phyloP scores from a whole-genome alignment of 2,113 vertebrate genomes.

The Toxostoma redivivum region DNA sequence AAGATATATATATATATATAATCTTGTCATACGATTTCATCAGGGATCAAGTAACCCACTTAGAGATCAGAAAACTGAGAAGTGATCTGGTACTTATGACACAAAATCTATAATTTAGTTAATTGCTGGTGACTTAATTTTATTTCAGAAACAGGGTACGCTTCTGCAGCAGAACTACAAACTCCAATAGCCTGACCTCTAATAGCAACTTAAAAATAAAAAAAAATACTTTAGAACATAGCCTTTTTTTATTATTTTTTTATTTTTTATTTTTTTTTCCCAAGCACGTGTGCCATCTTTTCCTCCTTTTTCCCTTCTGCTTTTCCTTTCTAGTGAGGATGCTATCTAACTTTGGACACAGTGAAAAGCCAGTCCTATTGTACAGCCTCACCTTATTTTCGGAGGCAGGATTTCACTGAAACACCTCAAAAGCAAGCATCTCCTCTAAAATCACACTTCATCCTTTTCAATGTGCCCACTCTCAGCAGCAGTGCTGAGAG shows the following conservation, averaged over 20 bases:
- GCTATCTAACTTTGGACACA: not conserved
- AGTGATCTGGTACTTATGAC: not conserved
- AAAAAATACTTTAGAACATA: not conserved
- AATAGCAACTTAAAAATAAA: not conserved
- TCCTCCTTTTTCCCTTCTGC: not conserved
- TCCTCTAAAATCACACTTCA: not conserved
- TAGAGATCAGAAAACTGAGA: not conserved
- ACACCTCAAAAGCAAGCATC: not conserved
- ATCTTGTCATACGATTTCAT: not conserved
- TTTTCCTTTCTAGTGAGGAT: not conserved
- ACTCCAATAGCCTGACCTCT: not conserved
- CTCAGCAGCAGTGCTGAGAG: not conserved
- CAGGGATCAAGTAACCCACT: not conserved
- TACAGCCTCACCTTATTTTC: not conserved
- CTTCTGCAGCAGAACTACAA: not conserved
- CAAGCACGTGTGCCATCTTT: rapidly evolving
- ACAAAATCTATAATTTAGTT: not conserved
- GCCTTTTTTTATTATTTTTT: too few species aligned
- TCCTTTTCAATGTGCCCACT: not conserved
- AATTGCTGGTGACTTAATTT: not conserved
- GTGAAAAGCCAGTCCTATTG: not conserved
- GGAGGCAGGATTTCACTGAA: not conserved
- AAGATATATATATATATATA: not conserved
- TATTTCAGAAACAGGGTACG: not conserved
- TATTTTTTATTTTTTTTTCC: rapidly evolving